Base-by-base conservation (phyloP, 1,140 invertebrate species). In the Ostrea edulis region DNA sequence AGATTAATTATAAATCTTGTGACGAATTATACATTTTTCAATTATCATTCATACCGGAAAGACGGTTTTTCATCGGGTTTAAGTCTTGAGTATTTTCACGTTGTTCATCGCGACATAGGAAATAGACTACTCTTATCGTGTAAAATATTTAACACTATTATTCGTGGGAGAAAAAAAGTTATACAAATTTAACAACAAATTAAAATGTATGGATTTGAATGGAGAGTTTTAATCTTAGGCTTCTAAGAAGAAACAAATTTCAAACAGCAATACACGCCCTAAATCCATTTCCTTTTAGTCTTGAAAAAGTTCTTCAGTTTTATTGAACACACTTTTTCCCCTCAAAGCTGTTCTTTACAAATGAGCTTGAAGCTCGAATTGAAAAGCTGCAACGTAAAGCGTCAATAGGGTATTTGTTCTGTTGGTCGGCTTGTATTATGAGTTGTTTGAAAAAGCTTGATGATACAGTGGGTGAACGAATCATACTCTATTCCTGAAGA, bases 161-260 rank as follows among this genome's bases (percentile, higher is more conserved):
- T 77, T 77, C 68, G 35, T 77, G 68, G 68, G 68, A 77, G n/a
- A n/a, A n/a, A 77, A 77, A 77, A 29, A 77, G 68, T 77, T 77
- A 77, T 77, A 77, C 68, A 77, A 77, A 77, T 77, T 77, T 77
- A 77, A 77, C 68, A 77, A 77, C 68, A 77, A 77, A 77, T 77
- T 77, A 77, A 77, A 77, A 29, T 35, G 29, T 77, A 77, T 77
- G 68, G 14, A 77, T 29, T 77, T 77, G 68, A 77, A 77, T 77
- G 68, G 25, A 9, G 68, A 77, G 68, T 77, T 77, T 77, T 77
- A 77, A 77, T 77, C 68, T 77, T 77, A 77, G 29, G 68, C 68
- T 77, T 77, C 22, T 77, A 29, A 77, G 68, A 77, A 77, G 68
- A 77, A 77, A 77, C 68, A 77, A 77, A 77, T 77, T 77, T 77